These are phyloP conservation scores for Takifugu rubripes DNA, from an alignment of 2,797 vertebrate genomes.

Conservation along the genomic window DNA sequence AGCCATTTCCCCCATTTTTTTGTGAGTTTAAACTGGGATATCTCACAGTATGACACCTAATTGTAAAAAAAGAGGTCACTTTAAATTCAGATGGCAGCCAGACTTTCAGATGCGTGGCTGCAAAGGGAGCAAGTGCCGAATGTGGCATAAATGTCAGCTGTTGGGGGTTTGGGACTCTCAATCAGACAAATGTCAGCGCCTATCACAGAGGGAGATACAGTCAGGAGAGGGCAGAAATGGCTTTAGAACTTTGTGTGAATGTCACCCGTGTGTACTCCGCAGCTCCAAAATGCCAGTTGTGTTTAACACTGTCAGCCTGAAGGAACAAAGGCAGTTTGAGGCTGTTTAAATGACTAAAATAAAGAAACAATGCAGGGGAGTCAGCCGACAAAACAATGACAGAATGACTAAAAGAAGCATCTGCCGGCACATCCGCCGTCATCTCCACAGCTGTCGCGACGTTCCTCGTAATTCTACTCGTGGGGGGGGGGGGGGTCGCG, in stretches of 20 bases:
- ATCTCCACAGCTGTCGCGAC: too few relatives aligned
- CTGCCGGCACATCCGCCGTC: neutral
- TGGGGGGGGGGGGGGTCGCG: too few relatives aligned
- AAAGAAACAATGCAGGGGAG: neutral
- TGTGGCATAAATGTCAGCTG: conserved; percentile 10
- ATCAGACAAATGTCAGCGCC: conserved; percentile 30
- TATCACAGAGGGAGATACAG: conserved; percentile 13
- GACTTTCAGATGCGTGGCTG: conserved; percentile 5
- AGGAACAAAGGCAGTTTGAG: too few relatives aligned
- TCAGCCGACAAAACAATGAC: neutral
- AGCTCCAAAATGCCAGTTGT: too few relatives aligned
- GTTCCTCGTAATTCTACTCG: too few relatives aligned
- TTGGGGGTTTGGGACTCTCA: conserved; percentile 19
- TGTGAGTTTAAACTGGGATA: neutral
- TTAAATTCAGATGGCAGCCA: neutral
- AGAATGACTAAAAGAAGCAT: neutral
- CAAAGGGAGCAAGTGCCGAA: conserved; percentile 17
- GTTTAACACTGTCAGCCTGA: too few relatives aligned
- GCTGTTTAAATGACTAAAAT: too few relatives aligned
- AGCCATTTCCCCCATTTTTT: neutral
- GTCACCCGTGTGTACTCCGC: conserved; percentile 27
- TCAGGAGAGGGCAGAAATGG: conserved; percentile 11
- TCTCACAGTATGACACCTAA: neutral
- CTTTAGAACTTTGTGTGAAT: conserved; percentile 38
- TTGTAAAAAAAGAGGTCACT: conserved; percentile 3